Evolutionary conservation across 2,888 invertebrate species (phyloP), one percentile per base, ranked within the genome.

Genomic region (Tolmerus cingulatus): DNA sequence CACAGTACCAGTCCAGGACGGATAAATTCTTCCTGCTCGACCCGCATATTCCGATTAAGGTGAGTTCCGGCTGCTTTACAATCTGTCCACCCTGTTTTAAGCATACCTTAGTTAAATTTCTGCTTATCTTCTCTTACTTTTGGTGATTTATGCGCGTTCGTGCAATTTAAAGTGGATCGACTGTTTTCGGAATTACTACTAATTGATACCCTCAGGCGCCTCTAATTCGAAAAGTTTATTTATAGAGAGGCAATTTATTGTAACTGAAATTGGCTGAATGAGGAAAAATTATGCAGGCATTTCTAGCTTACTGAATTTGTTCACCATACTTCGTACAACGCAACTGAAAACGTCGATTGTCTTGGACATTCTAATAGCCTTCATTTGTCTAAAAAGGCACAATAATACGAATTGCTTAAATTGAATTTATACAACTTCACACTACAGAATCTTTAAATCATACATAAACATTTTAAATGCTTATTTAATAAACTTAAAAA

Each of bases 11-110:
- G 91, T 90, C 91, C 74, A 93, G 93, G 89, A 90, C 91, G 12
- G 91, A 92, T 27, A 90, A 90, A 14, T 94, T 92, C 91, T 93
- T 93, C 89, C 90, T 93, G 87, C 90, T 95, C 23, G 90, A 93
- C 86, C 93, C 94, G 1, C 90, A 91, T 86, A 95, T 95, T 90
- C 89, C 92, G 87, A 93, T 95, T 90, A 90, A 91, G 90, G 94
- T 94, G 91, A 92, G 93, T 90, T 87, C 23, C 23, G 66, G 3
- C 1, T 66, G 37, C 1, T 19, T 66, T 1, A 19, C 9, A 23
- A 19, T 23, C 27, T 27, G 0, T 23, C 8, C 66, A 19, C 12
- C 5, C 40, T 27, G 46, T 14, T 78, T 46, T 2, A 4, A 12
- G 23, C 1, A 14, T 9, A 4, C 2, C 14, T 43, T 43, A 46